Evolutionary conservation across 1,140 invertebrate genomes (phyloP).

Genomic region (Pentalonia nigronervosa): DNA sequence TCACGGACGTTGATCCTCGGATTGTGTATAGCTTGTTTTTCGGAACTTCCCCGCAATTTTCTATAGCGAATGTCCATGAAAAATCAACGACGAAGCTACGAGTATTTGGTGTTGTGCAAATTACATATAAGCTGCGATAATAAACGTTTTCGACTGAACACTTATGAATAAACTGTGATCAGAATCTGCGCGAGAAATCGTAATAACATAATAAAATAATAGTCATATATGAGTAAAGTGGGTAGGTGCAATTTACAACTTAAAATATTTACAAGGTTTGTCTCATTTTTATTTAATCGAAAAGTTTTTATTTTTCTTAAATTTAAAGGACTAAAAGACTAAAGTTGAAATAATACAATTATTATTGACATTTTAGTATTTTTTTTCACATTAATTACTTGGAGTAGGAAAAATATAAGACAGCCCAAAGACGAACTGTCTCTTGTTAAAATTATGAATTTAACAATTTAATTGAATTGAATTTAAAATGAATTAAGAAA

Average conservation of each 20-base stretch:
- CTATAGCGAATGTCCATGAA: no score
- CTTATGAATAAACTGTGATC: background rate
- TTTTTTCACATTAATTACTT: background rate
- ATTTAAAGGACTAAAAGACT: no score
- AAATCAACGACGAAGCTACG: no score
- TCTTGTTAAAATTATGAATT: conserved; percentile 39
- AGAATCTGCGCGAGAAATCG: background rate
- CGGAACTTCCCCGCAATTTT: no score
- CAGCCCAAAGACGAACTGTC: background rate
- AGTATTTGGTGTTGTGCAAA: no score
- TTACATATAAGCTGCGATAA: no score
- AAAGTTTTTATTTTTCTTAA: background rate
- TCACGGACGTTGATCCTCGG: background rate
- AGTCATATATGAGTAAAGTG: background rate
- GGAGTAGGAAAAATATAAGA: background rate
- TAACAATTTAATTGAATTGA: conserved; percentile 1
- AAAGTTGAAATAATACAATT: conserved; percentile 39
- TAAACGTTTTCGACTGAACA: no score
- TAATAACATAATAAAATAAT: background rate
- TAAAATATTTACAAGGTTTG: background rate
- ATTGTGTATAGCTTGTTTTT: no score
- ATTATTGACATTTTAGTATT: conserved; percentile 33
- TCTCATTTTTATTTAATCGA: background rate
- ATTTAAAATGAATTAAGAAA: conserved; percentile 44
- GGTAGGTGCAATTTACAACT: background rate